Evolutionary conservation across 2,797 vertebrate genomes (phyloP).

Genomic region (Hydrophis major): DNA sequence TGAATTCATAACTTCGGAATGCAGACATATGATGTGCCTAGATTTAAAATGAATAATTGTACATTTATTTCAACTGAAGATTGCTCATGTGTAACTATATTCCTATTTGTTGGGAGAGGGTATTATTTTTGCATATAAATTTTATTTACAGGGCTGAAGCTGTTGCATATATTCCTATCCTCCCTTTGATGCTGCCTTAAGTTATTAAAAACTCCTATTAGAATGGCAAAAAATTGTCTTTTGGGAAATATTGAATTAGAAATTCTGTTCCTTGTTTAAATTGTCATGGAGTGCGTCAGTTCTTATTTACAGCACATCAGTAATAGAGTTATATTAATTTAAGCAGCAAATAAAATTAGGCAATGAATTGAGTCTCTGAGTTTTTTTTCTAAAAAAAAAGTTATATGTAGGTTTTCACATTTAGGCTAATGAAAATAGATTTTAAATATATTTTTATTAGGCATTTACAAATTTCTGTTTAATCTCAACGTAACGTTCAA

Average conservation of each 20-base stretch:
- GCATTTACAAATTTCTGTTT: background rate
- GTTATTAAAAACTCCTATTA: background rate
- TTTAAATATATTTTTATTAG: background rate
- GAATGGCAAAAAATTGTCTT: background rate
- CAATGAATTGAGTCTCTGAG: background rate
- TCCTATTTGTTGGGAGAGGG: background rate
- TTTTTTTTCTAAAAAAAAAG: background rate
- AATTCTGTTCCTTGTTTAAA: constrained; percentile 6
- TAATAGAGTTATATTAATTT: constrained; percentile 13
- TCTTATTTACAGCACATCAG: background rate
- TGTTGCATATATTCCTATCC: background rate
- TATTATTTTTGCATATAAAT: background rate
- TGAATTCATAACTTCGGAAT: background rate
- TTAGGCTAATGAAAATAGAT: background rate
- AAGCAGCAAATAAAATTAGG: constrained; percentile 5
- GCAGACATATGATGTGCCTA: background rate
- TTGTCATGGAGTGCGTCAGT: background rate
- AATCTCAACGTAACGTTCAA: background rate
- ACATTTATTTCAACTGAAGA: background rate
- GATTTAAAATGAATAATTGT: background rate
- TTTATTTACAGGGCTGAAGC: background rate
- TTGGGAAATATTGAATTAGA: background rate
- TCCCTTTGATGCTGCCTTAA: background rate
- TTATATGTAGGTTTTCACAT: background rate
- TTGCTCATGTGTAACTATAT: background rate